Conservation (phyloP, 53 echinoderm and acorn worm species). For the Astropecten irregularis region DNA sequence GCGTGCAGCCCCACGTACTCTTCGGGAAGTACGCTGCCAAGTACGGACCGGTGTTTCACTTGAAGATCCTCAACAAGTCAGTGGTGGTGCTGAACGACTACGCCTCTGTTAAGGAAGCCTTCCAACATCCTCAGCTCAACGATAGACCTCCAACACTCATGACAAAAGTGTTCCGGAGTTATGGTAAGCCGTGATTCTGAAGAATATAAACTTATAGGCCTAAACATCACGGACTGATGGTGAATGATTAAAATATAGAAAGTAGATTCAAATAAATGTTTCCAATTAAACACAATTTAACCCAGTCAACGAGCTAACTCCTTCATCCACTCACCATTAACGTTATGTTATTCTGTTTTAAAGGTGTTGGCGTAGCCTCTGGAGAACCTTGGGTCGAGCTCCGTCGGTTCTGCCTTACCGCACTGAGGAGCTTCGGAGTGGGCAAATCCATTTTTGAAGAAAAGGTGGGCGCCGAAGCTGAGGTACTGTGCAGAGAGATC, state of each 20-base stretch:
- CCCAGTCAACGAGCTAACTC: no score
- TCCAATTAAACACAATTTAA: no score
- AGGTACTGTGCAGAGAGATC: not conserved
- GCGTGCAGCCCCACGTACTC: constrained; percentile 19
- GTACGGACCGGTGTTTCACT: constrained; percentile 31
- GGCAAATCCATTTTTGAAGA: not conserved
- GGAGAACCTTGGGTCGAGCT: not conserved
- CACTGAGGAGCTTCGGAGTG: not conserved
- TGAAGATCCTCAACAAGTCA: constrained; percentile 4
- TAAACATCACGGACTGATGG: no score
- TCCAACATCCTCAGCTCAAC: constrained; percentile 16
- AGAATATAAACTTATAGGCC: no score
- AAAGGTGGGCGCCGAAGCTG: not conserved
- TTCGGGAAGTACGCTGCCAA: constrained; percentile 10
- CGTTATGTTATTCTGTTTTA: no score
- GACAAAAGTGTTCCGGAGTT: no score
- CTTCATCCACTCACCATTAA: no score
- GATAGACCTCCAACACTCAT: constrained; percentile 4
- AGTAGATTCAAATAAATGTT: no score
- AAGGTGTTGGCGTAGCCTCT: no score
- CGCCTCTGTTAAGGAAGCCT: constrained; percentile 42
- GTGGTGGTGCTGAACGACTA: constrained; percentile 38
- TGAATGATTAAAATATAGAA: no score
- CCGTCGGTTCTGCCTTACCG: constrained; percentile 2
- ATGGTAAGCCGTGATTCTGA: no score